Percentiles rank a stretch among this genome's conserved stretches.
Conservation (phyloP, 2,797 vertebrate species). For the Huso huso region DNA sequence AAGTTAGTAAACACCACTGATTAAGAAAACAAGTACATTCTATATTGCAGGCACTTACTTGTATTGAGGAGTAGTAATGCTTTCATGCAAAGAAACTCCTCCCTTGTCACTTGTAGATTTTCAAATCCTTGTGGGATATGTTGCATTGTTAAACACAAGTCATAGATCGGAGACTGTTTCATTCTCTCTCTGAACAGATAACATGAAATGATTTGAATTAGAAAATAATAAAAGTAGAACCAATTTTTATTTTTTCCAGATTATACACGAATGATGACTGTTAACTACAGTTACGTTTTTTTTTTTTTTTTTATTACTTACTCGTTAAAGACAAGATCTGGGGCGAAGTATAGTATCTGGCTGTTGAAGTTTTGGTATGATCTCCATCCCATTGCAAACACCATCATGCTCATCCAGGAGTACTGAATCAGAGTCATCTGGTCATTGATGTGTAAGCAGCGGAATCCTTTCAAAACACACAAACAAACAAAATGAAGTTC, state of each 20-base stretch:
- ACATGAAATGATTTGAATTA: background rate
- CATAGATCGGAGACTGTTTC: conserved; percentile 85
- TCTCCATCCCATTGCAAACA: conserved; percentile 92
- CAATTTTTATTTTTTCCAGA: too few species aligned
- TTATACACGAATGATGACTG: too few species aligned
- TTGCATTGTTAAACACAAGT: conserved; percentile 88
- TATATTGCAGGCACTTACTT: conserved; percentile 54
- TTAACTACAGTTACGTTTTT: too few species aligned
- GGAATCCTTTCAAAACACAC: conserved; percentile 71
- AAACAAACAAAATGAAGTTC: conserved; percentile 2
- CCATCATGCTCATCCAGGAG: conserved; percentile 97
- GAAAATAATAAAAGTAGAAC: background rate
- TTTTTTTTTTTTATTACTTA: conserved; percentile 55
- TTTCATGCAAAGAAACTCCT: conserved; percentile 98
- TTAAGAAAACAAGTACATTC: background rate
- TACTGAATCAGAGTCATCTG: conserved; percentile 98
- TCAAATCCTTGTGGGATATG: conserved; percentile 91
- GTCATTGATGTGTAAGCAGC: conserved; percentile 88
- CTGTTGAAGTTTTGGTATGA: conserved; percentile 89
- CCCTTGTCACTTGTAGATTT: conserved; percentile 81
- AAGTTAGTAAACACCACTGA: too few species aligned
- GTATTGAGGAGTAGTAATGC: conserved; percentile 88
- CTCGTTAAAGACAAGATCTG: conserved; percentile 89
- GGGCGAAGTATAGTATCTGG: conserved; percentile 92
- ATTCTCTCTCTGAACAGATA: conserved; percentile 73